These are phyloP conservation scores for Salmo trutta DNA, from an alignment of 2,797 vertebrate species.

Conservation along the genomic window DNA sequence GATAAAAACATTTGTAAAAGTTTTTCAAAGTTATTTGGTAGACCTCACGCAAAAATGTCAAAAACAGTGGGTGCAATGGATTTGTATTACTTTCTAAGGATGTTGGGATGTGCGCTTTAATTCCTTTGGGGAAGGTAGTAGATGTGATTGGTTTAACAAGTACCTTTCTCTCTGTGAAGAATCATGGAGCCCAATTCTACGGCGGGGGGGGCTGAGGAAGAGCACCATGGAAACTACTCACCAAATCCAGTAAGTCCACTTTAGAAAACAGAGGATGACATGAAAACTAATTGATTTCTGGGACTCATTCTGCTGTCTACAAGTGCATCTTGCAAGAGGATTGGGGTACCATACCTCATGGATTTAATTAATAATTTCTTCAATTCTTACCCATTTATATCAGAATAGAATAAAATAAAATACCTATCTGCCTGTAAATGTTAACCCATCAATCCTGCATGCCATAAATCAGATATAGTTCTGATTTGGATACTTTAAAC, in stretches of 20 bases:
- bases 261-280: conserved; percentile 33
- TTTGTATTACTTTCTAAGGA: conserved; percentile 14
- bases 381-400: not conserved
- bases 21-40: not conserved
- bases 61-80: not conserved
- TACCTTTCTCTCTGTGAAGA: conserved; percentile 71
- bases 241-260: conserved; percentile 80
- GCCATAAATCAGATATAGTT: too few relatives aligned
- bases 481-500: too few relatives aligned
- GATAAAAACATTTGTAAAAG: not conserved
- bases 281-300: conserved; percentile 12
- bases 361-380: not conserved
- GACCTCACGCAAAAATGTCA: not conserved
- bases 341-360: not conserved
- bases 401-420: not conserved
- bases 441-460: too few relatives aligned
- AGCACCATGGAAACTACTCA: conserved; percentile 65
- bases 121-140: conserved; percentile 38
- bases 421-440: too few relatives aligned
- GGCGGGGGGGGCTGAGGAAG: conserved; percentile 72
- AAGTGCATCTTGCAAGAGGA: too few relatives aligned
- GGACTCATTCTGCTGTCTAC: too few relatives aligned
- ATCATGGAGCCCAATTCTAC: conserved; percentile 84
- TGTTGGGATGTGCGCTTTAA: conserved; percentile 34
- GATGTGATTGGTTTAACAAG: conserved; percentile 73